Evolutionary conservation across 2,797 vertebrate genomes (phyloP).

Genomic region (Phoxinus dragarum): DNA sequence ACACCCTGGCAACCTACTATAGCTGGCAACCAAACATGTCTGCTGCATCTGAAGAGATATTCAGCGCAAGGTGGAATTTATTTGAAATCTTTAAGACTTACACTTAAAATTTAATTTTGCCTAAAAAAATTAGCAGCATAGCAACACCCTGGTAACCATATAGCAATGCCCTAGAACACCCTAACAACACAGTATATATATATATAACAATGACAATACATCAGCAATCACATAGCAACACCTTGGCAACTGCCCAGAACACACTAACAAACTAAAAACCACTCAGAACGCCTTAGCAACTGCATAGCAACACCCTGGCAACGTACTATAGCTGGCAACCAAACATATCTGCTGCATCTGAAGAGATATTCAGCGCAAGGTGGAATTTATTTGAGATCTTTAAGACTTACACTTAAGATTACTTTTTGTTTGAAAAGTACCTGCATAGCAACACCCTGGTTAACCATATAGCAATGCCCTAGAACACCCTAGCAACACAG

Average conservation of each 20-base stretch:
- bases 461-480: not conserved
- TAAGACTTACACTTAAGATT: not conserved
- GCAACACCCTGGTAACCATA: not conserved
- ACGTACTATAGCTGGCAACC: not conserved
- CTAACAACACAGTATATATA: too few species aligned
- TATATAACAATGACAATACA: too few species aligned
- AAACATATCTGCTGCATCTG: constrained; percentile 1
- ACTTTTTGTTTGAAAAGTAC: not conserved
- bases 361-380: not conserved
- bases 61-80: too few species aligned
- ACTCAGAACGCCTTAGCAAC: too few species aligned
- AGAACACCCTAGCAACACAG: not conserved
- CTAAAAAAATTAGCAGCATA: not conserved
- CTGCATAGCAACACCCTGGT: not conserved
- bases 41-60: not conserved
- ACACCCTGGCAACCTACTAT: not conserved
- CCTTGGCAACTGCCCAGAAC: not conserved
- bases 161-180: not conserved
- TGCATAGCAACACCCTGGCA: too few species aligned
- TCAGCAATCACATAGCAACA: not conserved
- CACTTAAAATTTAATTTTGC: not conserved
- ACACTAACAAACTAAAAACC: not conserved
- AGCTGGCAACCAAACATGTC: not conserved
- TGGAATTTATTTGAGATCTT: not conserved
- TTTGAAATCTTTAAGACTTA: not conserved